Evolutionary conservation across 2,888 invertebrate genomes (phyloP), one percentile per base, ranked within the genome.

Genomic region (Harpalus rufipes): DNA sequence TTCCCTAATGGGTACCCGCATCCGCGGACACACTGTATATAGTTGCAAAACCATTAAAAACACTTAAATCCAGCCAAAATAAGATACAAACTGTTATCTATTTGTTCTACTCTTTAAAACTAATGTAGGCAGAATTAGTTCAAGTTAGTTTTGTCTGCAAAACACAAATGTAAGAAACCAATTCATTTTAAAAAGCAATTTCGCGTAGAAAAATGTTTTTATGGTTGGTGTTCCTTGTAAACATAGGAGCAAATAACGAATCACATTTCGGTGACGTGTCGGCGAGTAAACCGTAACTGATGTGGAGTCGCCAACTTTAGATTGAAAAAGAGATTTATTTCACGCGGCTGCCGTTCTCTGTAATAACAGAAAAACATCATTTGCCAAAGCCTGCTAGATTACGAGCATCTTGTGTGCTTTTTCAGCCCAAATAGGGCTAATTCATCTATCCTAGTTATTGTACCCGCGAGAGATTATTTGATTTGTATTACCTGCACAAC

Each of bases 311-410:
- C 63, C 68, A 68, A 68, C 68, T 68, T 68, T 68, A 68, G 68
- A 68, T 68, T 68, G 68, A 68, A 68, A 68, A 68, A 68, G 68
- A 68, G 68, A 68, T 68, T 68, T 68, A 68, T 68, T 68, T 68
- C 14, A 39, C 14, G 39, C 39, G 68, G 32, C 32, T 39, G 39
- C 12, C n/a, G 68, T n/a, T n/a, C 16, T 1, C 25, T 63, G 68
- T 68, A 68, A 68, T 39, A 68, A 68, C 68, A 68, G 32, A 68
- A 68, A 68, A 68, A 39, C 68, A 39, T 41, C 39, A 39, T 68
- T 68, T 68, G n/a, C 12, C 68, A 25, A 68, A 21, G n/a, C 39
- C 32, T 32, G 68, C 6, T 25, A 68, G 68, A 68, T 68, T 39
- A 68, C 39, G 32, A 5, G n/a, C 14, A n/a, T 32, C 14, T 10